These are phyloP conservation scores for Garra rufa DNA, from an alignment of 2,113 vertebrate genomes.

Conservation along the genomic window DNA sequence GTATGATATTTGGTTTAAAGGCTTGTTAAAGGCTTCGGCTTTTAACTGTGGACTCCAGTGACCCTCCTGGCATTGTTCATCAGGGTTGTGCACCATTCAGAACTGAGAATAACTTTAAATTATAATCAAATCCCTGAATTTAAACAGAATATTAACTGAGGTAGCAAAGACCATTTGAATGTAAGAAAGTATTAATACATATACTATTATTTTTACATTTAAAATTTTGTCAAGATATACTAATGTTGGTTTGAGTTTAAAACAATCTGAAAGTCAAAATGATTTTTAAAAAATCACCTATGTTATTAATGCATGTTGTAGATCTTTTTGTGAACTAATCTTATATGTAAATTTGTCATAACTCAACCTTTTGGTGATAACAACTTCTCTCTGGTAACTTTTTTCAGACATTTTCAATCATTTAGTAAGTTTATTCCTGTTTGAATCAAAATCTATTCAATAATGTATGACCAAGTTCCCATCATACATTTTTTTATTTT, in stretches of 20 bases:
- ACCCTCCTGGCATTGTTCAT: too few relatives aligned
- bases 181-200: background rate
- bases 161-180: background rate
- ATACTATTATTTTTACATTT: background rate
- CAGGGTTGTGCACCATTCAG: background rate
- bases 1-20: background rate
- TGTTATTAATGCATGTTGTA: background rate
- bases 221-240: too few relatives aligned
- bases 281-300: background rate
- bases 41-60: background rate
- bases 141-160: background rate
- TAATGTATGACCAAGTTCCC: too few relatives aligned
- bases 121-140: background rate
- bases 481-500: too few relatives aligned
- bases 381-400: background rate
- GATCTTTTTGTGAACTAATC: background rate
- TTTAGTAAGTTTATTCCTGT: too few relatives aligned
- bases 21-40: background rate
- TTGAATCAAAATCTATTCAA: too few relatives aligned
- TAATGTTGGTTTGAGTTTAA: too few relatives aligned
- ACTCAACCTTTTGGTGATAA: background rate
- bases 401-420: background rate
- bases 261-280: background rate
- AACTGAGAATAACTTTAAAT: background rate
- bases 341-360: background rate